Percentiles rank a stretch among this genome's conserved stretches.
phyloP scores from a whole-genome alignment of 1,140 invertebrate species.

The Bombus pyrosoma region DNA sequence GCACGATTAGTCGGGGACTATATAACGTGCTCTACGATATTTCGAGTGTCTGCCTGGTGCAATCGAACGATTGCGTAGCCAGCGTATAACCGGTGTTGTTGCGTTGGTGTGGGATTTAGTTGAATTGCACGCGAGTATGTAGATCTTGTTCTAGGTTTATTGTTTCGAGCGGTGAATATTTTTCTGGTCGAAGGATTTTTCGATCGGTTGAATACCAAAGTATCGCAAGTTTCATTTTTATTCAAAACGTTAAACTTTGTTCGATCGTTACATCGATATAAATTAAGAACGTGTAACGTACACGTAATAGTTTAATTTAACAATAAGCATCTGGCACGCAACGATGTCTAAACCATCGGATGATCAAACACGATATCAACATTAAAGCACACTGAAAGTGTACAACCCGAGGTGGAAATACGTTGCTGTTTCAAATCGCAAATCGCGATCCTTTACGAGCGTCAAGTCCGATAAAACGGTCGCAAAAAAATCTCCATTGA shows the following conservation, averaged over 20 bases:
- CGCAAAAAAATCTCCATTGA: not conserved
- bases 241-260: no score
- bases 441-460: not conserved
- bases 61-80: constrained; percentile 31
- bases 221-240: no score
- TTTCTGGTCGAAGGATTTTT: not conserved
- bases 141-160: not conserved
- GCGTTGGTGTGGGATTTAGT: not conserved
- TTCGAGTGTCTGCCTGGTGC: constrained; percentile 18
- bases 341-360: no score
- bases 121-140: not conserved
- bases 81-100: not conserved
- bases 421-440: no score
- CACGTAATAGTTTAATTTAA: no score
- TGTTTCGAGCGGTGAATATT: not conserved
- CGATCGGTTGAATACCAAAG: not conserved
- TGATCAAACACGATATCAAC: no score
- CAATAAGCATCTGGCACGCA: no score
- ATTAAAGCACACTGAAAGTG: no score
- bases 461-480: not conserved
- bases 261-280: no score
- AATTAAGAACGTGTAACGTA: no score
- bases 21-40: constrained; percentile 48
- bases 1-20: constrained; percentile 48
- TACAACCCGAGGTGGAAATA: no score